phyloP scores from a whole-genome alignment of 1,140 invertebrate genomes.

The Eumeta japonica region DNA sequence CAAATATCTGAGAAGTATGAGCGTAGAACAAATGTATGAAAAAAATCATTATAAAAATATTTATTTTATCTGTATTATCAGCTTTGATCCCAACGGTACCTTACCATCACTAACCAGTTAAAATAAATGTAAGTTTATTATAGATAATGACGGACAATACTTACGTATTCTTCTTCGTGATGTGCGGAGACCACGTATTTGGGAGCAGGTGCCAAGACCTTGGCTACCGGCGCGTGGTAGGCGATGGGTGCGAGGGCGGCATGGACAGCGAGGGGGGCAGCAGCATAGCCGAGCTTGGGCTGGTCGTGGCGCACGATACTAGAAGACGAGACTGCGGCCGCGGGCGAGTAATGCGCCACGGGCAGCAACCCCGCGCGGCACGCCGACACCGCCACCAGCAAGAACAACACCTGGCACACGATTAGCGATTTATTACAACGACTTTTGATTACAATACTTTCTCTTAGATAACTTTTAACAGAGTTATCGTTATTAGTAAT shows the following conservation, averaged over 20 bases:
- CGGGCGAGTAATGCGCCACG: slow-evolving; percentile 25
- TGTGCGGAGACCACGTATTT: slow-evolving; percentile 17
- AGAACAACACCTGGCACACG: slow-evolving; percentile 26
- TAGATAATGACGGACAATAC: too few species aligned
- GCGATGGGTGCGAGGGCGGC: slow-evolving; percentile 17
- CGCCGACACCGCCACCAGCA: slow-evolving; percentile 25
- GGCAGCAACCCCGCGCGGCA: slow-evolving; percentile 29
- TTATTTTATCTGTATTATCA: too few species aligned
- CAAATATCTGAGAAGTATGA: too few species aligned
- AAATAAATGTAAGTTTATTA: too few species aligned
- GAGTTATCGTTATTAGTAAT: too few species aligned
- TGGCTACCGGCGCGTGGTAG: slow-evolving; percentile 14
- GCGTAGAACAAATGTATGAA: too few species aligned
- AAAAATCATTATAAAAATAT: too few species aligned
- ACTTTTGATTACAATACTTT: too few species aligned
- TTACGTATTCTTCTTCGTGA: slow-evolving; percentile 29
- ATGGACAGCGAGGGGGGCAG: slow-evolving; percentile 8
- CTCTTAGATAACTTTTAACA: too few species aligned
- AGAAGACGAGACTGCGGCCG: slow-evolving; percentile 33
- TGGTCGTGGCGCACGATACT: slow-evolving; percentile 39
- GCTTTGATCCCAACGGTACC: too few species aligned
- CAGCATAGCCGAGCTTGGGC: slow-evolving; percentile 16
- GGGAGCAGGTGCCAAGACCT: slow-evolving; percentile 17
- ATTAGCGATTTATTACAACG: too few species aligned
- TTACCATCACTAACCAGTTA: too few species aligned